A percentile compares a stretch with the other conserved stretches of the same genome.
phyloP scores from a whole-genome alignment of 2,888 invertebrate genomes.

The Melinaea menophilus region DNA sequence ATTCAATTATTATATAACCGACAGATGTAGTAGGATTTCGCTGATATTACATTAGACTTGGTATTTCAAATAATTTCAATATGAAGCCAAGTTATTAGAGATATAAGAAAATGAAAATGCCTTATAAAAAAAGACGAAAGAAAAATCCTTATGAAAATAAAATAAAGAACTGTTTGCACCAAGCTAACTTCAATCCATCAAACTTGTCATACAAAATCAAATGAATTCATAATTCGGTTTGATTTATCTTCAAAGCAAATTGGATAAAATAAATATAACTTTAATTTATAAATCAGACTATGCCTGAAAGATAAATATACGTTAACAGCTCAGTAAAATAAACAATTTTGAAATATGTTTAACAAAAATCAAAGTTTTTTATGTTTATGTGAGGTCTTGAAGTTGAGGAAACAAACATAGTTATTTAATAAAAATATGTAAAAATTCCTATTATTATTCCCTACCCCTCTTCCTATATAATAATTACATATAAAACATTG shows the following conservation, averaged over 20 bases:
- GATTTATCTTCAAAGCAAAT: slow-evolving; percentile 15
- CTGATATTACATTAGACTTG: too few relatives aligned
- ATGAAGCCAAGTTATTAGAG: not conserved
- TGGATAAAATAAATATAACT: slow-evolving; percentile 5
- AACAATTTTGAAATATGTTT: too few relatives aligned
- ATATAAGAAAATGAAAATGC: not conserved
- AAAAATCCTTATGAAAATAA: not conserved
- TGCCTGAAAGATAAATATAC: not conserved
- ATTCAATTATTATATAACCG: too few relatives aligned
- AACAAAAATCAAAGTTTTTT: too few relatives aligned
- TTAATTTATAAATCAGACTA: not conserved
- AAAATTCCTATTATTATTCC: too few relatives aligned
- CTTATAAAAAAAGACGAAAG: not conserved
- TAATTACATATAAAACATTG: too few relatives aligned
- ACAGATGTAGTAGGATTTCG: too few relatives aligned
- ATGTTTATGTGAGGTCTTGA: too few relatives aligned
- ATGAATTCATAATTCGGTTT: slow-evolving; percentile 17
- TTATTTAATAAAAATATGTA: too few relatives aligned
- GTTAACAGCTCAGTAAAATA: not conserved
- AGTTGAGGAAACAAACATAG: too few relatives aligned
- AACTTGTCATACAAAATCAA: slow-evolving; percentile 19
- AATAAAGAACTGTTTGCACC: slow-evolving; percentile 5
- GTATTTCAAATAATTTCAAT: not conserved
- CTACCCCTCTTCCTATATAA: too few relatives aligned
- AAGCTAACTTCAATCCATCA: slow-evolving; percentile 20